Evolutionary conservation across 64 coral and sea anemone species (phyloP), one percentile per base, ranked within the genome.

Genomic region (Acropora tenuis): DNA sequence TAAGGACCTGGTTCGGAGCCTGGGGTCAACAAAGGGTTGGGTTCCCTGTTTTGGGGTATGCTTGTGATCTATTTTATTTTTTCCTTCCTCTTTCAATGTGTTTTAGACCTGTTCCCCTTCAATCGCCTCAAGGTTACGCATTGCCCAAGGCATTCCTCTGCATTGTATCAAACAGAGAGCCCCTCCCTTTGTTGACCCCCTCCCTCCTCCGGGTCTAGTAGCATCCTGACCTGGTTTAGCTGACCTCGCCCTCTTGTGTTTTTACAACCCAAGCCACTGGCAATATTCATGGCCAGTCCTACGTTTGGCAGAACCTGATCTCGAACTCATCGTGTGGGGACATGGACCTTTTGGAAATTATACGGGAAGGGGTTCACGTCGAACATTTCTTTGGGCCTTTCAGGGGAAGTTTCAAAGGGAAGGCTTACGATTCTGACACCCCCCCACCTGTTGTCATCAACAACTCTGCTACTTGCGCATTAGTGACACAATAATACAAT

Each of bases 231-330:
- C 66, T 69, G 66, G 66, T 69, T 69, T 69, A 19, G 66, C 66
- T 16, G 66, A 69, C 66, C 66, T 69, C 66, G 66, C n/a, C 66
- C 66, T 69, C 66, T 69, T 69, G 66, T 0, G 66, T 69, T 69
- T 69, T 69, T 12, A 69, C 66, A 1, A 69, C 66, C 66, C 66
- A 16, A 69, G 66, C 66, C 66, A 69, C 66, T 69, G 66, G 66
- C 66, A 69, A 69, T 69, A 69, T 69, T 69, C 66, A 69, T 69
- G 66, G 66, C 66, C 8, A 69, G 66, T 69, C 66, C 66, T 69
- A 69, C 66, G 66, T 69, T 69, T 69, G 66, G 66, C 66, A 69
- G 66, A 30, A 30, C 30, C 30, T 30, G 30, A 30, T 30, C 30
- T 30, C 30, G 30, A 30, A 30, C 30, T 30, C 30, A 30, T 30